Evolutionary conservation across 1,140 invertebrate species (phyloP), one percentile per base, ranked within the genome.

Genomic region (Geopemphigus sp.): DNA sequence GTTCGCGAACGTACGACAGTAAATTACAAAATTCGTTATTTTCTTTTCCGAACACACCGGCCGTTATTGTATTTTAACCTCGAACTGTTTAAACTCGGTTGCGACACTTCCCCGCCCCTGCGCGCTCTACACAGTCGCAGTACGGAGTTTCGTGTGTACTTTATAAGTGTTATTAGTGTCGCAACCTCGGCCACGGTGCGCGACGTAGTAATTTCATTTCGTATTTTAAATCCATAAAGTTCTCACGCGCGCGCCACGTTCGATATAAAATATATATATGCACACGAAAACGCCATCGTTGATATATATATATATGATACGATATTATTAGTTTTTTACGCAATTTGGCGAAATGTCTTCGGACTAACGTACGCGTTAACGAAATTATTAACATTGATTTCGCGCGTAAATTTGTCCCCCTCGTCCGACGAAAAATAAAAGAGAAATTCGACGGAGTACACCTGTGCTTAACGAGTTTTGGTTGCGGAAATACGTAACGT

Each of bases 31-130:
- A 76, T 59, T 76, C 54, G 56, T 22, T 56, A 73, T 73, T 76
- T 59, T 56, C 54, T 56, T 32, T 57, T 76, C 72, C 54, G 39
- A 47, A 50, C 54, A 50, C 54, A 57, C 72, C 72, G 54, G 17
- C n/a, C 32, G 72, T 76, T 76, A 59, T 76, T 76, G 72, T 76
- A 54, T 76, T 76, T 56, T 76, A 76, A 76, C 72, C 72, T 76
- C 72, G 54, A n/a, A 59, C 72, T 59, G 72, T 73, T 73, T 29
- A 32, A 56, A 54, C 24, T 11, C 50, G 50, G 53, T 76, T 76
- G 72, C 72, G 29, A 76, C 72, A 76, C 32, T 57, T 76, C 26
- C 24, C 72, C 72, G 19, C 72, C 72, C 54, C 72, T 26, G 29
- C 61, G n/a, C n/a, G n/a, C 32, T 26, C 10, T 6, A 6, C 26